These are phyloP conservation scores for Pungitius pungitius DNA, from an alignment of 2,113 vertebrate species.

Conservation along the genomic window DNA sequence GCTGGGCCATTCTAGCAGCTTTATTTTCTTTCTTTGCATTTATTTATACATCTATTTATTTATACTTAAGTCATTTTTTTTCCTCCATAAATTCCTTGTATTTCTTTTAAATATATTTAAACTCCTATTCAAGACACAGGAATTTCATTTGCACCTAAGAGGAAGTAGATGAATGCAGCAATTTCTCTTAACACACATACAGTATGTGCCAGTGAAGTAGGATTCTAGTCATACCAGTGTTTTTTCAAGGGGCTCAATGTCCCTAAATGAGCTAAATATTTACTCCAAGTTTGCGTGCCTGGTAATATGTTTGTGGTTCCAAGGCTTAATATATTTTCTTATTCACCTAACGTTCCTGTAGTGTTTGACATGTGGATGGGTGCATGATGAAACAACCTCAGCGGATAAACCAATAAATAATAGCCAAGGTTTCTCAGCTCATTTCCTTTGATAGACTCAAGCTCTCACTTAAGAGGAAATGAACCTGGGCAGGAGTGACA, in stretches of 20 bases:
- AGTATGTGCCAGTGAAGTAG: not conserved
- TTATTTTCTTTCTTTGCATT: no score
- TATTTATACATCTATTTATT: no score
- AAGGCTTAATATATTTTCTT: constrained; percentile 40
- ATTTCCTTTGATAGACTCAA: constrained; percentile 79
- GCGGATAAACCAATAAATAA: constrained; percentile 72
- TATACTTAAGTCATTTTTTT: no score
- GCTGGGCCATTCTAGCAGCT: no score
- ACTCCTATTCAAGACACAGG: not conserved
- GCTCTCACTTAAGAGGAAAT: constrained; percentile 73
- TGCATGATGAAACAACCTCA: constrained; percentile 56
- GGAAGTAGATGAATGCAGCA: not conserved
- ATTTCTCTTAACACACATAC: constrained; percentile 11
- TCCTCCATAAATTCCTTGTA: not conserved
- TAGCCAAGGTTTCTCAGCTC: constrained; percentile 67
- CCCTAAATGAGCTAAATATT: constrained; percentile 23
- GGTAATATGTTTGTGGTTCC: constrained; percentile 29
- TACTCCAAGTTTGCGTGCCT: constrained; percentile 2
- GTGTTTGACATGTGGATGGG: constrained; percentile 38
- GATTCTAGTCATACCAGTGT: constrained; percentile 10
- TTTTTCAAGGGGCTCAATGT: constrained; percentile 12
- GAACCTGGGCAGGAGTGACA: constrained; percentile 73
- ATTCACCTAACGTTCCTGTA: constrained; percentile 30
- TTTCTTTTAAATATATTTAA: not conserved
- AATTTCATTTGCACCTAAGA: not conserved